phyloP scores from a whole-genome alignment of 2,113 vertebrate genomes.

The Pelodiscus sinensis region DNA sequence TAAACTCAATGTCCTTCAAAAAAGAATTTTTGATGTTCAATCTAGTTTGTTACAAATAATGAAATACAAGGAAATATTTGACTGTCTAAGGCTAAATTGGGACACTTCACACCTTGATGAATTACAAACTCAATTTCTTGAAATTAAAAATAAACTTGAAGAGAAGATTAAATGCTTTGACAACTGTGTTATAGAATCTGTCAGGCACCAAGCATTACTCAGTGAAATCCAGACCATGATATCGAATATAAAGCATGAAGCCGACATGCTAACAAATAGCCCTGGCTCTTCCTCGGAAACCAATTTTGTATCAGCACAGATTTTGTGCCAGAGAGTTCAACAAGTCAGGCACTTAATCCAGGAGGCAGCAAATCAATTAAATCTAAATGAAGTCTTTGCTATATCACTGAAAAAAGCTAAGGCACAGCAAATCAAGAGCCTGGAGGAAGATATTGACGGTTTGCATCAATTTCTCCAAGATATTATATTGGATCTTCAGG shows the following conservation, averaged over 20 bases:
- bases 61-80: constrained; percentile 76
- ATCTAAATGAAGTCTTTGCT: constrained; percentile 75
- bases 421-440: constrained; percentile 74
- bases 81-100: constrained; percentile 67
- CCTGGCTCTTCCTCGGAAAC: constrained; percentile 56
- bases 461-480: constrained; percentile 73
- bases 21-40: constrained; percentile 53
- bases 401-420: constrained; percentile 79
- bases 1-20: constrained; percentile 51
- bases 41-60: constrained; percentile 52
- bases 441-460: constrained; percentile 67
- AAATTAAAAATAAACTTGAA: constrained; percentile 75
- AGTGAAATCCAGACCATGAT: constrained; percentile 77
- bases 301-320: constrained; percentile 74
- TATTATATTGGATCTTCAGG: constrained; percentile 73
- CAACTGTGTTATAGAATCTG: constrained; percentile 66
- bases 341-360: constrained; percentile 75
- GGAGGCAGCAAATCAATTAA: constrained; percentile 76
- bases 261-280: constrained; percentile 64
- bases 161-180: constrained; percentile 73
- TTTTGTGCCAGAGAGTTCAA: constrained; percentile 77
- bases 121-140: constrained; percentile 61
- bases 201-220: constrained; percentile 77
- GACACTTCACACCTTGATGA: constrained; percentile 64
- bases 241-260: constrained; percentile 76